These are phyloP conservation scores for Stigmatopora nigra DNA, from an alignment of 2,113 vertebrate genomes.

Conservation along the genomic window DNA sequence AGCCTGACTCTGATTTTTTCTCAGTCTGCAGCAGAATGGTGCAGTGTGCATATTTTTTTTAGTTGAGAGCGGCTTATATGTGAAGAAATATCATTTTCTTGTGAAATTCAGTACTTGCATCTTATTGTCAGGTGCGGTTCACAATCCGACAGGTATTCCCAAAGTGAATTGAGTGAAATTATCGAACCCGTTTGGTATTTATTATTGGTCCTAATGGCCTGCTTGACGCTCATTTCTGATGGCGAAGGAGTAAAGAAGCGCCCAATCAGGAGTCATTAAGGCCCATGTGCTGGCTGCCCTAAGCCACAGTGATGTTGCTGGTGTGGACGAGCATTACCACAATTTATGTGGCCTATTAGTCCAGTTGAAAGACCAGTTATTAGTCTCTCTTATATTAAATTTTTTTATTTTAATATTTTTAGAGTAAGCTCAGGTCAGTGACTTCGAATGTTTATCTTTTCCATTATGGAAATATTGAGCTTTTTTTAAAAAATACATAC, in stretches of 20 bases:
- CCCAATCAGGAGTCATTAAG: conserved; percentile 59
- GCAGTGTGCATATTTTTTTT: too few species aligned
- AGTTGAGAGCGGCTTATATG: too few species aligned
- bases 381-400: conserved; percentile 15
- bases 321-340: conserved; percentile 50
- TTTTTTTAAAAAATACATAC: background rate
- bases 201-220: conserved; percentile 4
- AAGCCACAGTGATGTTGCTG: conserved; percentile 56
- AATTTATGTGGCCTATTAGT: conserved; percentile 44
- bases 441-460: conserved; percentile 17
- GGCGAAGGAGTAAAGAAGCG: conserved; percentile 54
- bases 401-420: background rate
- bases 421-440: conserved; percentile 31
- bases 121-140: too few species aligned
- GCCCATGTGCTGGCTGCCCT: conserved; percentile 37
- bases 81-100: too few species aligned
- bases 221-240: conserved; percentile 43
- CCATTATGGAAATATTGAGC: conserved; percentile 22
- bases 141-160: background rate
- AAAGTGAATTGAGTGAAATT: background rate
- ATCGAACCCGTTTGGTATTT: background rate
- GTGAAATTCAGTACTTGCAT: too few species aligned
- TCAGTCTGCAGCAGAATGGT: too few species aligned
- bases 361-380: conserved; percentile 13
- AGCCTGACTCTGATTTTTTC: too few species aligned